Conservation (phyloP, 2,888 invertebrate genomes). For the Nymphalis polychloros region DNA sequence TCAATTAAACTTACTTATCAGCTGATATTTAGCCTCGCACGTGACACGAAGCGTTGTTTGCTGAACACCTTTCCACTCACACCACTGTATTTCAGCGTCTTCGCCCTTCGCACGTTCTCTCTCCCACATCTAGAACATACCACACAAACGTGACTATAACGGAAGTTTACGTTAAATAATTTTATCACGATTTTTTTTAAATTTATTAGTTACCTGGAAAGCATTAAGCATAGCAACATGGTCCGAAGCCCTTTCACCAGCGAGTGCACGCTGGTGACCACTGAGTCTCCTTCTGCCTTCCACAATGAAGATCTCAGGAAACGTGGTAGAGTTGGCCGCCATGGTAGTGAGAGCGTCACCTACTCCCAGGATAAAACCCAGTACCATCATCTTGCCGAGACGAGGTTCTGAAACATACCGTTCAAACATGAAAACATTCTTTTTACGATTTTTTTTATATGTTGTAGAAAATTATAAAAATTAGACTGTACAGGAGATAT, state of each 20-base stretch:
- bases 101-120: slow-evolving; percentile 85
- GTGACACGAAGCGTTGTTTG: slow-evolving; percentile 94
- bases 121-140: slow-evolving; percentile 83
- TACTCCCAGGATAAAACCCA: slow-evolving; percentile 94
- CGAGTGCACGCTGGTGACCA: slow-evolving; percentile 91
- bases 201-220: slow-evolving; percentile 83
- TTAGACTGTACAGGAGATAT: too few relatives aligned
- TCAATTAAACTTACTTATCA: slow-evolving; percentile 42
- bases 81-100: slow-evolving; percentile 90
- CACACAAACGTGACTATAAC: too few relatives aligned
- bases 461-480: too few relatives aligned
- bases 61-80: slow-evolving; percentile 95
- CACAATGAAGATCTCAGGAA: slow-evolving; percentile 95
- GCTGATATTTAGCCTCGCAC: slow-evolving; percentile 88
- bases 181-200: not conserved
- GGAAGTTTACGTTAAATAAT: too few relatives aligned
- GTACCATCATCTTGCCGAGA: slow-evolving; percentile 97
- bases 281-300: slow-evolving; percentile 89
- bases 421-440: too few relatives aligned
- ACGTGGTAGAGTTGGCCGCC: slow-evolving; percentile 97
- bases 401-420: slow-evolving; percentile 86
- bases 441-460: too few relatives aligned
- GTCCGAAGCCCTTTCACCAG: slow-evolving; percentile 94
- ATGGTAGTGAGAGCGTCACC: slow-evolving; percentile 96
- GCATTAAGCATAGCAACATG: slow-evolving; percentile 97